Evolutionary conservation across 2,888 invertebrate genomes (phyloP), one percentile per base, ranked within the genome.

Genomic region (Eucera pruinosa): DNA sequence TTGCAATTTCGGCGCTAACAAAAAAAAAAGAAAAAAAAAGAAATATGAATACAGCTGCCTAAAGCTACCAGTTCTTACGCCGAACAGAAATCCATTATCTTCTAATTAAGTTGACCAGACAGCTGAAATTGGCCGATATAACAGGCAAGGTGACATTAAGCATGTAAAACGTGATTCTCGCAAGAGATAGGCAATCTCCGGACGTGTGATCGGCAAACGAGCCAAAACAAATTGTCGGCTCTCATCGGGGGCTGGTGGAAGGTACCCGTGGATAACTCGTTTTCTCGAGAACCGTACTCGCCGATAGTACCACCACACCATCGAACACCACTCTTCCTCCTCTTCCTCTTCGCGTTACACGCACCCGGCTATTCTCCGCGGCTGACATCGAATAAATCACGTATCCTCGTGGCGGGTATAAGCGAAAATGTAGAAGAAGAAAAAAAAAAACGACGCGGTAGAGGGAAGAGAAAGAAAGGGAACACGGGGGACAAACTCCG

Each of bases 361-460:
- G 18, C 57, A n/a, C 36, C n/a, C 41, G 54, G 58, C 69, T 55
- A 73, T 70, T 77, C 69, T 55, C 27, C 70, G 33, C 23, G 23
- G 64, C 41, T 64, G 83, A 73, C 76, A 33, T 82, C 76, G 67
- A 84, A 84, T 84, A 84, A 84, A 84, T 84, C 83, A 84, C 74
- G 81, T 45, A 62, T 39, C 39, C 30, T 54, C 41, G 52, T 36
- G 64, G 64, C 45, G 30, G n/a, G 74, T 45, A 36, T 18, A 52
- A 72, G 61, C 64, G 58, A 74, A 75, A 65, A 57, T 30, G 55
- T 27, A 45, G 41, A 61, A 52, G 61, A 65, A 52, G 69, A 55
- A 30, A n/a, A 11, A 7, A 25, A 30, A 13, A 13, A n/a, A n/a
- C 52, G 41, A 30, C 20, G 45, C 15, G 13, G 39, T 9, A 15